Base-by-base conservation (phyloP, 2,797 vertebrate genomes). In the Pachyuromys duprasi region DNA sequence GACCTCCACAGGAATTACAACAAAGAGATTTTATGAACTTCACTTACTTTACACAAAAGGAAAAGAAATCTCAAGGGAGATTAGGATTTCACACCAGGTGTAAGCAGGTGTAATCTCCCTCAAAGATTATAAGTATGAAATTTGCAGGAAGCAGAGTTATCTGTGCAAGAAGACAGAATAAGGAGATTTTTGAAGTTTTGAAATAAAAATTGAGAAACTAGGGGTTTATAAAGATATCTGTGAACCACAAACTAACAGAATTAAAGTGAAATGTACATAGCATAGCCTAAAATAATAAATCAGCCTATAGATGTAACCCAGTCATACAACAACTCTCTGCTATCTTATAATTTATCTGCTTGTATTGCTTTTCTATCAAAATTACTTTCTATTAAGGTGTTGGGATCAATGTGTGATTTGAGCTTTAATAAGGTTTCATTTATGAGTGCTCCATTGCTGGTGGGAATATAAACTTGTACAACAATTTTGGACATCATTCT, bases 191-290 rank as follows among this genome's bases (percentile, higher is more conserved):
- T 81, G 42, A 57, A 55, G 80, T 1, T 84, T 22, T 12, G 33
- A 57, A 63, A 94, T 78, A 94, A 39, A 86, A 91, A 74, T 69
- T 26, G 72, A 69, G 5, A 91, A 89, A 86, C 1, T 15, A 67
- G 42, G 88, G 8, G 55, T 0, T 0, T n/a, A 53, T 28, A 89
- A 76, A 81, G 13, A 31, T 49, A 80, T 18, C 80, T 76, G 17
- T 70, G 0, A 63, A 65, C 13, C 70, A 20, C 20, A n/a, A 89
- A 57, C 75, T 70, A 42, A 49, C 74, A 18, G 20, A 55, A 75
- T 83, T 90, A 39, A 69, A 45, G 7, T 55, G 26, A 45, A 90
- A 69, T 86, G 31, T 84, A 0, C 22, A 63, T 24, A 15, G 1
- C 0, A 4, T 49, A 70, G 8, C 11, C 3, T 33, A 22, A 86